Base-by-base conservation (phyloP, 2,113 vertebrate genomes). In the Opisthocomus hoazin region DNA sequence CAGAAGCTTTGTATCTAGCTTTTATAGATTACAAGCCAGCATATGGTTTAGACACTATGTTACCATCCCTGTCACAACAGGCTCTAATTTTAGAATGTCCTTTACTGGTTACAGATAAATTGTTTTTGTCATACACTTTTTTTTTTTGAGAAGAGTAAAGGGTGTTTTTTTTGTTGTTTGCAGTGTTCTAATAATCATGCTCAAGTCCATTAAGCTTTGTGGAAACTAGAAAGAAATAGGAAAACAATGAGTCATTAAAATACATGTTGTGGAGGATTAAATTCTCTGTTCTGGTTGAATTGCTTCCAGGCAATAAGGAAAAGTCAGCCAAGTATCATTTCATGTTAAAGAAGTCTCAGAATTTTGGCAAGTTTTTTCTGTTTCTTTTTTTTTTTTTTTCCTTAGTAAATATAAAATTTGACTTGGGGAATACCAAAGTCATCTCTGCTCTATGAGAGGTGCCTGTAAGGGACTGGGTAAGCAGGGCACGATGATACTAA, bases 221-320 rank as follows among this genome's bases (percentile, higher is more conserved):
- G 39, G 66, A 82, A 90, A 66, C n/a, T 63, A 63, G 57, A 68
- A 84, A 61, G 81, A 86, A 77, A 74, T 18, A 84, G 46, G 71
- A 81, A 75, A 84, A 94, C 76, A 96, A 39, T 81, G 93, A 96
- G 46, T 90, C 94, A 89, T 86, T 93, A 84, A 90, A 94, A 89
- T 92, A 81, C 36, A 78, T 48, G 53, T 71, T 88, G 39, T 68
- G 45, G 76, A 84, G 64, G 64, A 88, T 92, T 83, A 41, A 83
- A 84, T 66, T 93, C 51, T 45, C 27, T 75, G 2, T 92, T 81
- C 83, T 84, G 60, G 51, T 70, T 95, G 83, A 93, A 92, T 70
- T 51, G 19, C 68, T 96, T 66, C 71, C 71, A 92, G 75, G 60
- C 32, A 66, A 11, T 63, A 50, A 90, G 26, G 70, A 78, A 46